Evolutionary conservation across 1,140 invertebrate genomes (phyloP).

Genomic region (Drosophila nebulosa): DNA sequence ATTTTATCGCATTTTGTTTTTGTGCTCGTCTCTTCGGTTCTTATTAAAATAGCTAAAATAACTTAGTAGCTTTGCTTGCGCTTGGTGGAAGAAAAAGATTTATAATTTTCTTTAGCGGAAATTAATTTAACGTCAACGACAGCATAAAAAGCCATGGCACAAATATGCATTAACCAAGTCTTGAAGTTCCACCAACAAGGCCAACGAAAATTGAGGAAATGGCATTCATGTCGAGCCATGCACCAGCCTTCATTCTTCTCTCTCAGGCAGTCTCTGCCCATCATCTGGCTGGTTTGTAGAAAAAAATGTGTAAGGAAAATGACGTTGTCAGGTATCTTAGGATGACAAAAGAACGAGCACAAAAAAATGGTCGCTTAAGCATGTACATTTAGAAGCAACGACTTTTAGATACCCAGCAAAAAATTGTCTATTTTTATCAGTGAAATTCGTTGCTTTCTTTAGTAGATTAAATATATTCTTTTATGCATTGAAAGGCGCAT

Average conservation of each 20-base stretch:
- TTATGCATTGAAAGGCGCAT: too few species aligned
- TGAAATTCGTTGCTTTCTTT: too few species aligned
- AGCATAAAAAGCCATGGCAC: conserved; percentile 56
- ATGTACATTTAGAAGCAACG: not conserved
- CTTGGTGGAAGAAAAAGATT: conserved; percentile 16
- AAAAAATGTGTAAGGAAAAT: conserved; percentile 21
- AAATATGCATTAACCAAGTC: conserved; percentile 72
- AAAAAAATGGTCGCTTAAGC: not conserved
- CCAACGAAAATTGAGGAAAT: conserved; percentile 41
- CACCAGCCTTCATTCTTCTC: not conserved
- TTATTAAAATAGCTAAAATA: conserved; percentile 35
- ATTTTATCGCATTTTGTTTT: too few species aligned
- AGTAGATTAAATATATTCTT: too few species aligned
- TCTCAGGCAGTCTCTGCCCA: not conserved
- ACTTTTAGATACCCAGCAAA: not conserved
- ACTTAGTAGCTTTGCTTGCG: conserved; percentile 9
- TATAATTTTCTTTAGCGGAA: conserved; percentile 67
- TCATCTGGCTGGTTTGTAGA: not conserved
- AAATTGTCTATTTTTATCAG: too few species aligned
- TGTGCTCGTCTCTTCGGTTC: not conserved
- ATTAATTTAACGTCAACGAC: conserved; percentile 75
- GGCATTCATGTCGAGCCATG: conserved; percentile 1
- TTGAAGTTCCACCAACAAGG: conserved; percentile 37
- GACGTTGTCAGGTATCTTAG: conserved; percentile 33
- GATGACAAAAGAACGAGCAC: conserved; percentile 49